Evolutionary conservation across 2,113 vertebrate genomes (phyloP).

Genomic region (Pleuronectes platessa): DNA sequence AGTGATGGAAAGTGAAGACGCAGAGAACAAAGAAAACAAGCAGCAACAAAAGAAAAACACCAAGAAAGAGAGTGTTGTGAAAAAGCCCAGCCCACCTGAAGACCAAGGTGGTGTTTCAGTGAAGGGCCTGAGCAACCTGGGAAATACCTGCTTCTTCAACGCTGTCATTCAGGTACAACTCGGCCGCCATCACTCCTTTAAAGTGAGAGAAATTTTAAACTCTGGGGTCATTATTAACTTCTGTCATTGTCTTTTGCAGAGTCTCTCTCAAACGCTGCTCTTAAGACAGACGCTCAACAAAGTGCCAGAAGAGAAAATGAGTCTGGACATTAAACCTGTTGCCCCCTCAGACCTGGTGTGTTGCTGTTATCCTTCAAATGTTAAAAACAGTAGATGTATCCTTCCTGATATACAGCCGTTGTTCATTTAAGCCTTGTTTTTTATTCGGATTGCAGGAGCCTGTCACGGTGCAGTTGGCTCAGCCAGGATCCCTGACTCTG

Average conservation of each 20-base stretch:
- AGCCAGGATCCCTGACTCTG: slow-evolving; percentile 90
- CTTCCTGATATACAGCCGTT: not conserved
- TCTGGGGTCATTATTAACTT: not conserved
- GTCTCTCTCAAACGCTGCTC: slow-evolving; percentile 92
- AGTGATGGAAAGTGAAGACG: slow-evolving; percentile 69
- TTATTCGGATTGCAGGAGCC: slow-evolving; percentile 81
- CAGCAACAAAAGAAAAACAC: slow-evolving; percentile 80
- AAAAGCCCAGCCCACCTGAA: slow-evolving; percentile 58
- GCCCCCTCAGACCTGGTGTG: slow-evolving; percentile 73
- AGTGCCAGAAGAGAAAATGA: slow-evolving; percentile 84
- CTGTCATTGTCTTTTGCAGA: slow-evolving; percentile 78
- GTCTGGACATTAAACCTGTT: slow-evolving; percentile 82
- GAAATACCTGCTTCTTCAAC: slow-evolving; percentile 98
- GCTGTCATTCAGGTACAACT: slow-evolving; percentile 93
- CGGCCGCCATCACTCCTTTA: not conserved
- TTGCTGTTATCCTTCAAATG: slow-evolving; percentile 5
- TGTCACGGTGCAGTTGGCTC: slow-evolving; percentile 86
- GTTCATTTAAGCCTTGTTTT: not conserved
- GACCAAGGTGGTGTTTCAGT: slow-evolving; percentile 79
- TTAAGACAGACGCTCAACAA: slow-evolving; percentile 88
- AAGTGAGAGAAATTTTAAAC: not conserved
- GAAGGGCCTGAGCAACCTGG: slow-evolving; percentile 95
- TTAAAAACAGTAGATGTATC: not conserved
- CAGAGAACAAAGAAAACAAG: slow-evolving; percentile 79
- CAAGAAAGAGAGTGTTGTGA: slow-evolving; percentile 76